Evolutionary conservation across 2,113 vertebrate genomes (phyloP), one percentile per base, ranked within the genome.

Genomic region (Nycticryphes semicollaris): DNA sequence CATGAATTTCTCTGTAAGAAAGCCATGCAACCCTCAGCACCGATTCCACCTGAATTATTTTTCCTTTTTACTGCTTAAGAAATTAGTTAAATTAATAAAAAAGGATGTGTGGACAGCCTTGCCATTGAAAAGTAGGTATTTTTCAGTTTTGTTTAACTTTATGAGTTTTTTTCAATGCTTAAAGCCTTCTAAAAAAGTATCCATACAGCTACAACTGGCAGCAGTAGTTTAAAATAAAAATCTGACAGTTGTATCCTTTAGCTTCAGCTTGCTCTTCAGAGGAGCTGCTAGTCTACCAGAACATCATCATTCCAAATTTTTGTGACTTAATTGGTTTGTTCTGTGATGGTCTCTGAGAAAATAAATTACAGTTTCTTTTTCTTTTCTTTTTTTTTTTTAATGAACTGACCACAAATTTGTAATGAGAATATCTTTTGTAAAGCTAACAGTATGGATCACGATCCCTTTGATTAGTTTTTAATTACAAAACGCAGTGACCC

Each of bases 391-490:
- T 72, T 24, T 84, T 87, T 75, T 81, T 57, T 12, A 80, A 94
- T 63, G 67, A 84, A 93, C 84, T 96, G 93, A 96, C 87, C 91
- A 83, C 82, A 80, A 20, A 94, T 91, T 85, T 48, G 54, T 68
- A 96, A 97, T 77, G 81, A 94, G 84, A 93, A 66, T 95, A 77
- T 91, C 50, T 94, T 96, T 69, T 74, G 84, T 77, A 76, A 66
- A 85, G 89, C 83, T 87, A 85, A 74, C 57, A 87, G 91, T 59
- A 73, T 5, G 37, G 67, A 76, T 85, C 82, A 4, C 24, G 84
- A 14, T 93, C 91, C 90, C 82, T 94, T 83, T 70, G 87, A 95
- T 94, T 78, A 76, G 87, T 83, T 96, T 95, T 94, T 96, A 97
- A 95, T 97, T 97, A 91, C 78, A 64, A 81, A 79, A 82, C 9